Percentiles rank a stretch among this genome's conserved stretches.
Conservation (phyloP, 2,888 invertebrate genomes). For the Ophion obscuratus region DNA sequence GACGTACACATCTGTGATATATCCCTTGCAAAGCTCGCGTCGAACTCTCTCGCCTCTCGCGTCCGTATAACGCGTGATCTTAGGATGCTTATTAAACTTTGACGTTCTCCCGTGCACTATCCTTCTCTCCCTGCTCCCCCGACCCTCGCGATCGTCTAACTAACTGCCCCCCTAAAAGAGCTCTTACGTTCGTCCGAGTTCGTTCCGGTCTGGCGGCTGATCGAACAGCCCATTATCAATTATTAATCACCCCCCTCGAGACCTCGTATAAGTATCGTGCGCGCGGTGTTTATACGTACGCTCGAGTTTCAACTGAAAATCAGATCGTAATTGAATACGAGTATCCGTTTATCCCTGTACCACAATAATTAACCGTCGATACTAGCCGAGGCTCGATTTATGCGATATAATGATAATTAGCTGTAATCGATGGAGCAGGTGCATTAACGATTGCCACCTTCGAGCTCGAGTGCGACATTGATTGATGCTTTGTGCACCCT, state of each 20-base stretch:
- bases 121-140: conserved; percentile 48
- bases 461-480: conserved; percentile 42
- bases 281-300: conserved; percentile 1
- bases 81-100: conserved; percentile 66
- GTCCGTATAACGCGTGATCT: conserved; percentile 51
- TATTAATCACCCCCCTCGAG: conserved; percentile 57
- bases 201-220: conserved; percentile 56
- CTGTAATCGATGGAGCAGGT: conserved; percentile 48
- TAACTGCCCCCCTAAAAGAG: conserved; percentile 54
- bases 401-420: conserved; percentile 52
- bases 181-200: conserved; percentile 33
- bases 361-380: conserved; percentile 58
- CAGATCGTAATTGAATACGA: conserved; percentile 59
- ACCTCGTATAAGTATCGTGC: conserved; percentile 31
- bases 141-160: conserved; percentile 30
- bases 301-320: conserved; percentile 26
- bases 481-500: conserved; percentile 41
- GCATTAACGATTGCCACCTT: conserved; percentile 44
- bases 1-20: neutral
- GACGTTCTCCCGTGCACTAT: conserved; percentile 42
- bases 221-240: conserved; percentile 60
- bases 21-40: conserved; percentile 24
- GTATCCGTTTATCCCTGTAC: conserved; percentile 56
- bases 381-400: conserved; percentile 47
- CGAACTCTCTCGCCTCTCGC: conserved; percentile 52